Evolutionary conservation across 2,888 invertebrate species (phyloP).

Genomic region (Cryptus viduatorius): DNA sequence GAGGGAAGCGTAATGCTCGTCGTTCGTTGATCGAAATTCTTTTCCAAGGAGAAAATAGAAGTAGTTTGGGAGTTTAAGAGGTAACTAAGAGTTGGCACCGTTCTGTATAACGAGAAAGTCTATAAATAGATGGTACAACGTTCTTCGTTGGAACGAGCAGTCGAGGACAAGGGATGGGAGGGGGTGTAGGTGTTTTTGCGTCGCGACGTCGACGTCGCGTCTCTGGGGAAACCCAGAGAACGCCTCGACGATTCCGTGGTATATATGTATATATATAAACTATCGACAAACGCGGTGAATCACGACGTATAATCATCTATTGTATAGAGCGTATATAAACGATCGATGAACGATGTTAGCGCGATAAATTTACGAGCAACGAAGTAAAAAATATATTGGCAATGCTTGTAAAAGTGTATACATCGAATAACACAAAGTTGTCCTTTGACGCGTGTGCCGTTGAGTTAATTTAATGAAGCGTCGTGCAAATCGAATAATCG

Average conservation of each 20-base stretch:
- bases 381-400: constrained; percentile 52
- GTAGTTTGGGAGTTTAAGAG: constrained; percentile 64
- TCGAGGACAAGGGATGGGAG: constrained; percentile 38
- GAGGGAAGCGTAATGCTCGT: background rate
- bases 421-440: constrained; percentile 3
- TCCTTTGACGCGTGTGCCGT: constrained; percentile 4
- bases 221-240: constrained; percentile 72
- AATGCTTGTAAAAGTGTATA: constrained; percentile 43
- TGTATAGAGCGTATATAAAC: background rate
- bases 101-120: constrained; percentile 66
- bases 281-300: constrained; percentile 47
- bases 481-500: constrained; percentile 36
- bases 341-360: background rate
- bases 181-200: constrained; percentile 77
- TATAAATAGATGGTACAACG: constrained; percentile 76
- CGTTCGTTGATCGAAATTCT: constrained; percentile 43
- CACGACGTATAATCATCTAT: constrained; percentile 18
- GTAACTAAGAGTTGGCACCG: constrained; percentile 70
- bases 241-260: constrained; percentile 33
- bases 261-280: background rate
- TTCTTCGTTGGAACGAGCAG: constrained; percentile 45
- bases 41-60: constrained; percentile 55
- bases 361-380: background rate
- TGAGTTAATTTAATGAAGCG: constrained; percentile 35
- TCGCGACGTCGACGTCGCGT: constrained; percentile 71